Percentiles rank a stretch among this genome's conserved stretches.
Evolutionary conservation across 2,888 invertebrate species (phyloP).

Genomic region (Leptopilina syphax): DNA sequence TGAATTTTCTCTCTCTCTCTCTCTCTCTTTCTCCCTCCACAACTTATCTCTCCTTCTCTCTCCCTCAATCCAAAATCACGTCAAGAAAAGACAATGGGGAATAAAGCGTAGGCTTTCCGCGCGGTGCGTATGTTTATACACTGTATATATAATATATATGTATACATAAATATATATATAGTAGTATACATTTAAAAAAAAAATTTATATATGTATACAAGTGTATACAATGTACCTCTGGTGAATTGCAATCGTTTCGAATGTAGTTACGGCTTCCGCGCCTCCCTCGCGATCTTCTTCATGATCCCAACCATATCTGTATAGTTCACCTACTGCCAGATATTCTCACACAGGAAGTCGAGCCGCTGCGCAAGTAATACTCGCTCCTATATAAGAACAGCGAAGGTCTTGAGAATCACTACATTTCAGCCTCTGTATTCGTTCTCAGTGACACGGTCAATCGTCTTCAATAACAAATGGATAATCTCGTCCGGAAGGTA

Average conservation of each 20-base stretch:
- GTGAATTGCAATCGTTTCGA: conserved; percentile 20
- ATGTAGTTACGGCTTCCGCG: conserved; percentile 1
- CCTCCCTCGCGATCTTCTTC: conserved; percentile 40
- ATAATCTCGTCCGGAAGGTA: conserved; percentile 48
- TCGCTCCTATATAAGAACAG: conserved; percentile 67
- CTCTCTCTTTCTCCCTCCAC: too few relatives aligned
- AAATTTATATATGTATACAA: too few relatives aligned
- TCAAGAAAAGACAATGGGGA: conserved; percentile 63
- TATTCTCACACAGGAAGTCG: conserved; percentile 45
- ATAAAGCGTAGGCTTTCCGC: conserved; percentile 68
- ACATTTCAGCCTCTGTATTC: conserved; percentile 65
- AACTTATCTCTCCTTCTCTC: too few relatives aligned
- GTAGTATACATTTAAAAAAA: too few relatives aligned
- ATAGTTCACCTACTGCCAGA: conserved; percentile 44
- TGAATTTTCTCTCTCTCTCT: too few relatives aligned
- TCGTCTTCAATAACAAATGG: conserved; percentile 38
- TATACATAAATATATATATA: conserved; percentile 42
- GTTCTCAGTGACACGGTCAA: conserved; percentile 51
- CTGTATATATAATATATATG: conserved; percentile 53
- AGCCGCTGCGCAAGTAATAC: conserved; percentile 42
- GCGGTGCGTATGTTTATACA: conserved; percentile 63
- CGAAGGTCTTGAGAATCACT: conserved; percentile 61
- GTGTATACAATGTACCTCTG: neutral
- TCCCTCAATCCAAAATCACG: conserved; percentile 57
- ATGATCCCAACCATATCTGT: conserved; percentile 37